Evolutionary conservation across 2,888 invertebrate species (phyloP).

Genomic region (Geotrupes spiniger): DNA sequence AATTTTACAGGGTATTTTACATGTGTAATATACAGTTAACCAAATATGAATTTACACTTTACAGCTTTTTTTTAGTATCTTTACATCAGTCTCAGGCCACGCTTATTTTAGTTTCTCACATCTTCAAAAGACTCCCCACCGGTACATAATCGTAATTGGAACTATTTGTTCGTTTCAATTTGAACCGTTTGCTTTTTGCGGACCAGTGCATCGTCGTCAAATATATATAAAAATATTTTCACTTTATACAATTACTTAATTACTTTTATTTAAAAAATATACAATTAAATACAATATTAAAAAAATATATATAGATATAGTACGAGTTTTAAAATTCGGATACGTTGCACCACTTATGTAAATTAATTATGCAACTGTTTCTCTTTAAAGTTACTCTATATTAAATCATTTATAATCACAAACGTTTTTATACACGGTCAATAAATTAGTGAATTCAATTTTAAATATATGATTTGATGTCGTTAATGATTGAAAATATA

Average conservation of each 20-base stretch:
- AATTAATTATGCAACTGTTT: no score
- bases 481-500: no score
- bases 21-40: conserved; percentile 51
- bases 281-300: conserved; percentile 24
- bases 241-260: conserved; percentile 20
- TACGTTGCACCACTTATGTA: neutral
- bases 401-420: no score
- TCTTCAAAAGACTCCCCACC: conserved; percentile 34
- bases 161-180: conserved; percentile 3
- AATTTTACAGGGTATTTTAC: conserved; percentile 49
- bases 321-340: conserved; percentile 14
- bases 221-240: conserved; percentile 20
- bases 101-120: conserved; percentile 20
- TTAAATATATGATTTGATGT: no score
- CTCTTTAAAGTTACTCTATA: no score
- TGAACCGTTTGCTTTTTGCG: conserved; percentile 10
- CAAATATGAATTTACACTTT: conserved; percentile 52
- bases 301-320: conserved; percentile 22
- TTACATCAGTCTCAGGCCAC: conserved; percentile 53
- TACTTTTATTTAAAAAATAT: conserved; percentile 20
- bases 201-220: neutral
- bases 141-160: neutral
- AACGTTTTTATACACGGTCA: no score
- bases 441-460: no score
- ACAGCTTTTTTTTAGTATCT: conserved; percentile 48